Evolutionary conservation across 1,140 invertebrate genomes (phyloP).

Genomic region (Gerris buenoi): DNA sequence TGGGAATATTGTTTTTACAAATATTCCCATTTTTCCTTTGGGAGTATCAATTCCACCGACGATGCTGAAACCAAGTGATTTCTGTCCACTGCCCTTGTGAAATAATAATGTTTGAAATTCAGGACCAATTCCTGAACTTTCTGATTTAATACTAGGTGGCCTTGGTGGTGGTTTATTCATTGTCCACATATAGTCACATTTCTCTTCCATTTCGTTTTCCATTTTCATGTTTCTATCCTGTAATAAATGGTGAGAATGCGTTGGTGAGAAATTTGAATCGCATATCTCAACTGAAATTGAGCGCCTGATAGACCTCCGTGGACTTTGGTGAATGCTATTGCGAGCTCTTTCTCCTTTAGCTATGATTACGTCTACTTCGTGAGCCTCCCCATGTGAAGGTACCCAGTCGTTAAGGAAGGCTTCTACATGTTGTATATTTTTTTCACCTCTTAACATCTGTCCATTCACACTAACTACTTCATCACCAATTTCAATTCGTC

Average conservation of each 20-base stretch:
- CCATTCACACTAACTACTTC: conserved; percentile 49
- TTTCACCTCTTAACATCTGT: conserved; percentile 36
- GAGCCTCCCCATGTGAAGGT: conserved; percentile 1
- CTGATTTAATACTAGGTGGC: neutral
- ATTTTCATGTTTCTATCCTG: neutral
- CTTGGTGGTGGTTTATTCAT: neutral
- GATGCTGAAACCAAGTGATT: conserved; percentile 78
- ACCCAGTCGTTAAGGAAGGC: neutral
- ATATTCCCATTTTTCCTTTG: conserved; percentile 53
- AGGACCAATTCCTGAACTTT: neutral
- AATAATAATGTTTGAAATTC: conserved; percentile 1
- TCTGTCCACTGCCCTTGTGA: conserved; percentile 67
- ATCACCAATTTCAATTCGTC: conserved; percentile 38
- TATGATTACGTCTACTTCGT: neutral
- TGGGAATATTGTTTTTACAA: conserved; percentile 52
- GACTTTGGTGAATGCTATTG: neutral
- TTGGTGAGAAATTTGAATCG: neutral
- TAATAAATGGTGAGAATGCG: neutral
- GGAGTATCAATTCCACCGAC: conserved; percentile 65
- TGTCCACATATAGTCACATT: neutral
- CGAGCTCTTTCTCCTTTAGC: neutral
- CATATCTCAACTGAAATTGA: neutral
- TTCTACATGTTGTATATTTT: neutral
- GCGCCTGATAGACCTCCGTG: neutral
- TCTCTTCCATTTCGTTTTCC: neutral